Conservation (phyloP, 2,797 vertebrate genomes). For the Crax fasciolata region DNA sequence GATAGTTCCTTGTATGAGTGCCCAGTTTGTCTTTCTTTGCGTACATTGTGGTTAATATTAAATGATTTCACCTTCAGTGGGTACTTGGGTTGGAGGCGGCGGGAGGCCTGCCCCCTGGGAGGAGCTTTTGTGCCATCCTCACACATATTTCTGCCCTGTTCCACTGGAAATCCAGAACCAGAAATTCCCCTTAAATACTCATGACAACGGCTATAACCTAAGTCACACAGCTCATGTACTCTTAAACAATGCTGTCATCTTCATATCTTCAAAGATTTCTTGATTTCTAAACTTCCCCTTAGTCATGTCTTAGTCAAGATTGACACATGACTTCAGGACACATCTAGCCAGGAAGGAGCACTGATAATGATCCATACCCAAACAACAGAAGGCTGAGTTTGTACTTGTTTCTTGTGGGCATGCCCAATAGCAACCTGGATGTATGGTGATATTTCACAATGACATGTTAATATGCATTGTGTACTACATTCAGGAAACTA, state of each 20-base stretch:
- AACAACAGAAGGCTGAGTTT: background rate
- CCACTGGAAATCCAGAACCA: background rate
- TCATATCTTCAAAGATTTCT: background rate
- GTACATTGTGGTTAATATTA: constrained; percentile 20
- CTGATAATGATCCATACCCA: accelerated
- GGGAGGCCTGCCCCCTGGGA: background rate
- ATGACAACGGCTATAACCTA: background rate
- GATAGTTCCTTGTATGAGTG: constrained; percentile 14
- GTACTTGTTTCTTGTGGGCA: background rate
- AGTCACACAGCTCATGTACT: background rate
- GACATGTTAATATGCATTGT: background rate
- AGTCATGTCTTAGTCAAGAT: constrained; percentile 21
- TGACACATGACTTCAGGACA: background rate
- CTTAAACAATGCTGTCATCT: background rate
- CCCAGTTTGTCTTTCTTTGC: background rate
- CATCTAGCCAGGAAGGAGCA: background rate
- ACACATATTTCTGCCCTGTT: background rate
- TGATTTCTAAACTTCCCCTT: constrained; percentile 8
- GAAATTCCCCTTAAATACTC: background rate
- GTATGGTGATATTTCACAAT: background rate
- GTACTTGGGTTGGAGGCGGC: background rate
- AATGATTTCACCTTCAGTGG: background rate
- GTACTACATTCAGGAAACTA: constrained; percentile 24
- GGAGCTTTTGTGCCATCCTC: background rate
- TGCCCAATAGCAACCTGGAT: background rate